Evolutionary conservation across 2,113 vertebrate species (phyloP).

Genomic region (Delphinus delphis): DNA sequence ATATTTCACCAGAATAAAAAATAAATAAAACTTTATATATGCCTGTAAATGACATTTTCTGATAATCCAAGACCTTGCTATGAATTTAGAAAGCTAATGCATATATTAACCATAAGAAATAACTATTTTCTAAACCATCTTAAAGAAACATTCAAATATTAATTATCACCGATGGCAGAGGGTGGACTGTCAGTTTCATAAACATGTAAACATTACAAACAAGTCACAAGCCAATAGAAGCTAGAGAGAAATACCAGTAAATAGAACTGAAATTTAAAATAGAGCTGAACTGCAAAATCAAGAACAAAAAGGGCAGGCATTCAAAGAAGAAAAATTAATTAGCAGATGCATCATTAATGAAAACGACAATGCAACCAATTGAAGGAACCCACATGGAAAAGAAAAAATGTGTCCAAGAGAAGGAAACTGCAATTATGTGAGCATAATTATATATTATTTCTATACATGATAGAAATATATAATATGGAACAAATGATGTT

Average conservation of each 20-base stretch:
- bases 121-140: neutral
- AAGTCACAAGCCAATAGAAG: slow-evolving; percentile 14
- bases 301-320: slow-evolving; percentile 51
- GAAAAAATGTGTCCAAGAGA: slow-evolving; percentile 21
- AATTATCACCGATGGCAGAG: neutral
- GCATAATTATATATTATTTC: neutral
- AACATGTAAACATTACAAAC: slow-evolving; percentile 28
- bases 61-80: neutral
- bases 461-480: neutral
- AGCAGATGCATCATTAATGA: slow-evolving; percentile 48
- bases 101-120: neutral
- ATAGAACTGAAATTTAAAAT: slow-evolving; percentile 53
- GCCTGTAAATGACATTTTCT: neutral
- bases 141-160: neutral
- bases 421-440: slow-evolving; percentile 21
- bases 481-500: slow-evolving; percentile 19
- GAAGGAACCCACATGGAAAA: slow-evolving; percentile 50
- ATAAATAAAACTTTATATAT: neutral
- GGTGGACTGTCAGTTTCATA: slow-evolving; percentile 4
- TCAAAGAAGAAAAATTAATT: slow-evolving; percentile 58
- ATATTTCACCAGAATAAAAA: neutral
- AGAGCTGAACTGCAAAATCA: slow-evolving; percentile 33
- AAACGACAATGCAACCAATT: slow-evolving; percentile 18
- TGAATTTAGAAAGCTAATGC: neutral
- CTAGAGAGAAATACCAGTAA: slow-evolving; percentile 31